Evolutionary conservation across 2,113 vertebrate genomes (phyloP).

Genomic region (Caranx ignobilis): DNA sequence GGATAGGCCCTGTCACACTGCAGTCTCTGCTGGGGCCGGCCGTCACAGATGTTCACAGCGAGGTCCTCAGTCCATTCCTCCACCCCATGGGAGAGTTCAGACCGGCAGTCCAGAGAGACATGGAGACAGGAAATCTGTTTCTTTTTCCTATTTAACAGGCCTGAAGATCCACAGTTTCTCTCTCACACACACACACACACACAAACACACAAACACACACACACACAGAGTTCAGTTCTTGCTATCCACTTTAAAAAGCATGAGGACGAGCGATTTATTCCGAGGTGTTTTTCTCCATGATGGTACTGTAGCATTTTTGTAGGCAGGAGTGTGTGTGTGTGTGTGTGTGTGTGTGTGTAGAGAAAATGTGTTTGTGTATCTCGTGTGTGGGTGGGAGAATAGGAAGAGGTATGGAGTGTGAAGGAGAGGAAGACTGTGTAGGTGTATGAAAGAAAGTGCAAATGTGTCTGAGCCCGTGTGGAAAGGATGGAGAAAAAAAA

Average conservation of each 20-base stretch:
- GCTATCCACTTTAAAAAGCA: slow-evolving; percentile 11
- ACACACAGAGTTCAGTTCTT: slow-evolving; percentile 8
- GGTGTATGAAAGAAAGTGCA: slow-evolving; percentile 13
- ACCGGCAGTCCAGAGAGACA: slow-evolving; percentile 48
- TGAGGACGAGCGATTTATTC: slow-evolving; percentile 7
- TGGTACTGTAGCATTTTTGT: not conserved
- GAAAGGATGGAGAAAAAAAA: not conserved
- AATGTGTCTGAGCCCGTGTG: not conserved
- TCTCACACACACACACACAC: slow-evolving; percentile 11
- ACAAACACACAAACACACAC: slow-evolving; percentile 16
- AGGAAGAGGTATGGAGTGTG: not conserved
- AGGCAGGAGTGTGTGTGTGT: not conserved
- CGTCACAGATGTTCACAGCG: slow-evolving; percentile 72
- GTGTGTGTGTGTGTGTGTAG: not conserved
- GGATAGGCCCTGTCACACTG: slow-evolving; percentile 64
- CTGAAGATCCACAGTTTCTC: slow-evolving; percentile 25
- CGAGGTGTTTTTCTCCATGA: slow-evolving; percentile 5
- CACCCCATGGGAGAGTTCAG: slow-evolving; percentile 59
- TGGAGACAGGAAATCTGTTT: slow-evolving; percentile 65
- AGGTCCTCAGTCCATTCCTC: slow-evolving; percentile 62
- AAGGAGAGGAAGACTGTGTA: slow-evolving; percentile 8
- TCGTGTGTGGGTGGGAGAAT: not conserved
- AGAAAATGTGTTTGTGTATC: not conserved
- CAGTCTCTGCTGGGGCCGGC: slow-evolving; percentile 54
- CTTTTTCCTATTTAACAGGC: slow-evolving; percentile 46